Evolutionary conservation across 2,888 invertebrate genomes (phyloP), one percentile per base, ranked within the genome.

Genomic region (Patella pellucida): DNA sequence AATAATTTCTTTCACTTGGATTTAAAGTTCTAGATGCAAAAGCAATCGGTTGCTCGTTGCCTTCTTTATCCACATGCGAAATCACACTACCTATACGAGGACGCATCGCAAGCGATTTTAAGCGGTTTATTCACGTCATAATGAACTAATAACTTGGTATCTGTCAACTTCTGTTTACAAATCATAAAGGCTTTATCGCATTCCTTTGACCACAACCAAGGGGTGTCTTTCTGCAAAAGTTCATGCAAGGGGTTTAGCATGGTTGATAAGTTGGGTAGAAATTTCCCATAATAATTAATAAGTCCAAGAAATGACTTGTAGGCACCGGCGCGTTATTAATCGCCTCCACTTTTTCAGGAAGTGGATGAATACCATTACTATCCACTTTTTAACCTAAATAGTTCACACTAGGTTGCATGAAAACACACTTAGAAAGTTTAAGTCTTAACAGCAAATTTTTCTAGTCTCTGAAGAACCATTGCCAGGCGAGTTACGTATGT

Each of bases 1-100:
- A 85, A 80, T 90, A 90, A 31, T 85, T 83, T 62, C 79, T 76
- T 83, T 90, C 86, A 83, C 82, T 89, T 91, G 84, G 87, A 84
- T 78, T 81, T 76, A 91, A 89, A 76, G 90, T 89, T 11, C 85
- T 85, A 72, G 88, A 90, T 1, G 89, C 91, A 80, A 89, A 91
- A 1, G 86, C 85, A 52, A 92, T 90, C 4, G 91, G 91, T 78
- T 86, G 78, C 76, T 91, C 90, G n/a, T 80, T 76, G 19, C 88
- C 88, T 81, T 87, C 52, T 85, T 84, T 27, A n/a, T 23, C 23
- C 3, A 52, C 4, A 19, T 80, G 80, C 16, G 82, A 82, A 54
- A 83, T 76, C 27, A 85, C 82, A 41, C 78, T 82, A 31, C 83
- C 79, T 23, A 73, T 81, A 80, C 3, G 80, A 71, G n/a, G 82